Evolutionary conservation across 2,113 vertebrate genomes (phyloP).

Genomic region (Ophiodon elongatus): DNA sequence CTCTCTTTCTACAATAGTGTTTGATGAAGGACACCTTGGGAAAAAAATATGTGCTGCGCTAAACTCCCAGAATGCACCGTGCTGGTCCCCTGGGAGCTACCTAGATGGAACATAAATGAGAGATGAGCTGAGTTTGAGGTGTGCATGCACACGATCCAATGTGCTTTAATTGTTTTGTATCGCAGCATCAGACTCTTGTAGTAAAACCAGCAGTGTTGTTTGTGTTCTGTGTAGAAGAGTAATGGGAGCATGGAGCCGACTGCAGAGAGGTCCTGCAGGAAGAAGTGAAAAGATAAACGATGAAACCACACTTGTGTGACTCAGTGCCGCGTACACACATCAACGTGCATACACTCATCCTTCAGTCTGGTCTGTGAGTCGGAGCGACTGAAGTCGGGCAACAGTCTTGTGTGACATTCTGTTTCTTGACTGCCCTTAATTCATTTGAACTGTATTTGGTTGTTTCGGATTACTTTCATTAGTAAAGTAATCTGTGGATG

Average conservation of each 20-base stretch:
- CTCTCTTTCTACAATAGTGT: constrained; percentile 19
- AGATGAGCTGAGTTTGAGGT: constrained; percentile 18
- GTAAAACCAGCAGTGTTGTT: not conserved
- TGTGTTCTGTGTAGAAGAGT: not conserved
- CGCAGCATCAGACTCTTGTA: not conserved
- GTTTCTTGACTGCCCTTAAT: not conserved
- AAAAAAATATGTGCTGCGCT: constrained; percentile 20
- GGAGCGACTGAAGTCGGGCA: not conserved
- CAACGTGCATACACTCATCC: constrained; percentile 39
- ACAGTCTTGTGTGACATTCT: constrained; percentile 12
- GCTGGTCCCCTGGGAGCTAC: constrained; percentile 20
- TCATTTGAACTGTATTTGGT: not conserved
- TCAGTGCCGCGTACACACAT: constrained; percentile 48
- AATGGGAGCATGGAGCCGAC: constrained; percentile 6
- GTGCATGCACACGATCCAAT: not conserved
- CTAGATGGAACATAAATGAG: constrained; percentile 29
- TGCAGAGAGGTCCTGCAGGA: constrained; percentile 11
- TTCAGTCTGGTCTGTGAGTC: not conserved
- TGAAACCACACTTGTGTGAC: constrained; percentile 44
- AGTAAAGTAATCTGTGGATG: no score
- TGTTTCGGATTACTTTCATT: no score
- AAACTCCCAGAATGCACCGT: constrained; percentile 55
- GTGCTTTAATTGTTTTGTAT: not conserved
- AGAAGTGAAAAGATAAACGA: constrained; percentile 49
- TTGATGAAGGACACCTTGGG: constrained; percentile 56